Conservation (phyloP, 2,113 vertebrate genomes). For the Lampris incognitus region DNA sequence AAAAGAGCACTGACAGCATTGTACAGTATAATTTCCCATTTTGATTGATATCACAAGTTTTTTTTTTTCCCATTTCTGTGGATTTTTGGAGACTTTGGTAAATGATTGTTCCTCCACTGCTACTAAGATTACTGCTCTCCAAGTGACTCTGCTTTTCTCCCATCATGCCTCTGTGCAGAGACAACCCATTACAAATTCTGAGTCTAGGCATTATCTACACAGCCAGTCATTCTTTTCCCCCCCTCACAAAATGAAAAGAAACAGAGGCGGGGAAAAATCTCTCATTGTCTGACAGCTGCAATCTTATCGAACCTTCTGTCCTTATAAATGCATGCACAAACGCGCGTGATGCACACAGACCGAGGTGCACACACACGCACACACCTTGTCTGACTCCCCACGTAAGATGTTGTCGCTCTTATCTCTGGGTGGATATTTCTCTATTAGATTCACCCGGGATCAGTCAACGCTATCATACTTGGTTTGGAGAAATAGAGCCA, state of each 20-base stretch:
- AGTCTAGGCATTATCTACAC: conserved; percentile 34
- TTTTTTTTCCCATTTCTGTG: not conserved
- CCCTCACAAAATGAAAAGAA: conserved; percentile 25
- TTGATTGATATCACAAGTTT: conserved; percentile 51
- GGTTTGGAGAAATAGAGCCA: conserved; percentile 34
- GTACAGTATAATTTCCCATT: conserved; percentile 48
- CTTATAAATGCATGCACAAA: not conserved
- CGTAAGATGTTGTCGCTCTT: conserved; percentile 35
- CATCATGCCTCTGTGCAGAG: conserved; percentile 52
- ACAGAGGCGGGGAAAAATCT: not conserved
- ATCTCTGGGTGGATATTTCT: conserved; percentile 35
- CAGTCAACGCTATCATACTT: conserved; percentile 39
- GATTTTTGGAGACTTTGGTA: conserved; percentile 30
- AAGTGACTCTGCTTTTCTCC: conserved; percentile 67
- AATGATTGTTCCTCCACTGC: conserved; percentile 31
- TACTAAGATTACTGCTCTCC: conserved; percentile 48
- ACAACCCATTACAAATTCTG: conserved; percentile 32
- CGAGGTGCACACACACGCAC: not conserved
- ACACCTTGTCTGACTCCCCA: conserved; percentile 1
- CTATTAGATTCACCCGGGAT: conserved; percentile 48
- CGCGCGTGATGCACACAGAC: not conserved
- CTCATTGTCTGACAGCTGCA: conserved; percentile 18
- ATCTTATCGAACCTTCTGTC: conserved; percentile 11
- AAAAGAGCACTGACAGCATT: conserved; percentile 32
- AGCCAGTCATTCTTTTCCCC: conserved; percentile 20